Conservation (phyloP, 2,888 invertebrate species). For the Heliconius aoede region DNA sequence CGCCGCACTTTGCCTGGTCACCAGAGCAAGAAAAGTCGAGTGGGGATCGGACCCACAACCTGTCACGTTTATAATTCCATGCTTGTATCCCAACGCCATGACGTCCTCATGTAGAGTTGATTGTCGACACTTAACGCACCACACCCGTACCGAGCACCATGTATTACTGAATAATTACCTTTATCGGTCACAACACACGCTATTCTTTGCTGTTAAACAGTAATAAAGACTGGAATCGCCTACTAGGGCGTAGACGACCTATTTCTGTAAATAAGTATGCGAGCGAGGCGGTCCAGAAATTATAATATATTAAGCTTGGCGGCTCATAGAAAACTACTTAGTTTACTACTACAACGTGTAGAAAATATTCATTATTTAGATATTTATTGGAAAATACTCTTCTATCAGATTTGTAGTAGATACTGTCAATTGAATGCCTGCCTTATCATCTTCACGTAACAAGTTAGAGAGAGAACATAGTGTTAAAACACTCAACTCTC, state of each 20-base stretch:
- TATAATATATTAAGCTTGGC: constrained; percentile 16
- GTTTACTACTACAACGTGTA: not conserved
- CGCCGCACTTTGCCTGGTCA: no score
- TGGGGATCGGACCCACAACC: no score
- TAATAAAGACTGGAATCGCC: constrained; percentile 20
- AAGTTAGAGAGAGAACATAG: no score
- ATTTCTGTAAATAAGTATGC: constrained; percentile 32
- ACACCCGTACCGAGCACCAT: no score
- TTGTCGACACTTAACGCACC: no score
- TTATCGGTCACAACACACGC: constrained; percentile 3
- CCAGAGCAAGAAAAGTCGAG: no score
- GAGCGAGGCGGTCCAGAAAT: constrained; percentile 12
- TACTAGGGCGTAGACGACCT: constrained; percentile 26
- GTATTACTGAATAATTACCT: not conserved
- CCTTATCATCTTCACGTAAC: no score
- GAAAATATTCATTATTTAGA: constrained; percentile 8
- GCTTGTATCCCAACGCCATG: no score
- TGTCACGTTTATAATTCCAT: no score
- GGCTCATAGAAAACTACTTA: constrained; percentile 24
- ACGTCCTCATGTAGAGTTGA: no score
- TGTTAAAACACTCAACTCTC: no score
- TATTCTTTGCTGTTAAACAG: constrained; percentile 8
- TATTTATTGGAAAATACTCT: not conserved
- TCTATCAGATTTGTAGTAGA: not conserved
- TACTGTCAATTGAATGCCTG: not conserved